Evolutionary conservation across 2,797 vertebrate genomes (phyloP).

Genomic region (Centroberyx gerrardi): DNA sequence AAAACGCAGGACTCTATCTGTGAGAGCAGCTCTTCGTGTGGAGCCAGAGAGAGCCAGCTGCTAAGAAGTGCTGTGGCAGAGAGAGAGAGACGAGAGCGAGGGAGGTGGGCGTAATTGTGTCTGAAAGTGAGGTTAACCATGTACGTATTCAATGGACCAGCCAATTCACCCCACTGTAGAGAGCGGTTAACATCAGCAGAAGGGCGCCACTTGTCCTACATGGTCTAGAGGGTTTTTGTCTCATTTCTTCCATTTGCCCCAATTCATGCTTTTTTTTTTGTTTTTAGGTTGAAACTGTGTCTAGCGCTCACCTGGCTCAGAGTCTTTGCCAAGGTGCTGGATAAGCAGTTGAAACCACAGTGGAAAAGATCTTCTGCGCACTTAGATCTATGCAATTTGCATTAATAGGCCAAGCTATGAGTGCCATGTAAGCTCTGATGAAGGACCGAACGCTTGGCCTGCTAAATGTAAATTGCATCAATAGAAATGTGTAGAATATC

Average conservation of each 20-base stretch:
- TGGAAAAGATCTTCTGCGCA: too few species aligned
- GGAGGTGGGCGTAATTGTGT: slow-evolving; percentile 68
- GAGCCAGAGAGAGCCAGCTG: slow-evolving; percentile 36
- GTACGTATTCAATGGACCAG: slow-evolving; percentile 41
- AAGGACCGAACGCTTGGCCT: too few species aligned
- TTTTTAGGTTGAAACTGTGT: not conserved
- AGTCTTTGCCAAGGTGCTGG: not conserved
- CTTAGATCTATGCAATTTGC: too few species aligned
- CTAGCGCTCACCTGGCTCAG: not conserved
- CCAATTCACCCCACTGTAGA: slow-evolving; percentile 44
- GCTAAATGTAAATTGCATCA: too few species aligned
- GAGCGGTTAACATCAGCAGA: slow-evolving; percentile 45
- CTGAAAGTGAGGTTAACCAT: slow-evolving; percentile 75
- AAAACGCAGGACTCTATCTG: slow-evolving; percentile 53
- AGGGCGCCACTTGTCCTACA: slow-evolving; percentile 37
- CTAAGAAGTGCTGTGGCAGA: slow-evolving; percentile 59
- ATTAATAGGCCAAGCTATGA: too few species aligned
- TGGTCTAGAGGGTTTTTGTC: slow-evolving; percentile 22
- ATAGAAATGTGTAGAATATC: too few species aligned
- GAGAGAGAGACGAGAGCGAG: slow-evolving; percentile 33
- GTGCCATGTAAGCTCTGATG: too few species aligned
- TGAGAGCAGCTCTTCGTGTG: slow-evolving; percentile 63
- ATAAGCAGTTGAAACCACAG: not conserved
- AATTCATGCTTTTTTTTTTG: not conserved
- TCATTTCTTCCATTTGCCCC: slow-evolving; percentile 6